Evolutionary conservation across 2,888 invertebrate species (phyloP).

Genomic region (Scaptomyza caliginosa): DNA sequence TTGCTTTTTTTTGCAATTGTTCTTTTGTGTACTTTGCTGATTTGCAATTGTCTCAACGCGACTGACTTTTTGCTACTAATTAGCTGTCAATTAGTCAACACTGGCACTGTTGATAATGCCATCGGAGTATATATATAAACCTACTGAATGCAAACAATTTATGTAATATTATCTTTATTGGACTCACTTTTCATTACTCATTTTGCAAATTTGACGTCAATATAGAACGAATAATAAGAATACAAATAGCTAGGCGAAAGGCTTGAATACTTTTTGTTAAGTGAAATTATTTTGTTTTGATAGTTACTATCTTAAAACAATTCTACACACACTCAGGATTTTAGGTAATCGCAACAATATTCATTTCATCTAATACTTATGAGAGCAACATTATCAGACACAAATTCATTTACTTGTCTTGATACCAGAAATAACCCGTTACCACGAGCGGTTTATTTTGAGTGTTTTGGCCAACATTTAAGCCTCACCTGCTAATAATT

Average conservation of each 20-base stretch:
- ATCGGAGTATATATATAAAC: too few relatives aligned
- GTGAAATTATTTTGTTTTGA: not conserved
- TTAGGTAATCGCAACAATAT: slow-evolving; percentile 18
- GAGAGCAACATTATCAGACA: slow-evolving; percentile 39
- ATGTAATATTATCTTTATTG: not conserved
- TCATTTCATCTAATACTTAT: slow-evolving; percentile 10
- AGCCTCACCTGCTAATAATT: slow-evolving; percentile 25
- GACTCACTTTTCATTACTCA: not conserved
- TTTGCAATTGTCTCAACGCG: slow-evolving; percentile 33
- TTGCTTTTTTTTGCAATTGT: not conserved
- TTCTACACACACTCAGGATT: not conserved
- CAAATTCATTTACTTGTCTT: slow-evolving; percentile 17
- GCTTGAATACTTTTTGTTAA: too few relatives aligned
- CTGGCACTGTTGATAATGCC: too few relatives aligned
- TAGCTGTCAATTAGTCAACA: slow-evolving; percentile 58
- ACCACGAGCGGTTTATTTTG: slow-evolving; percentile 4
- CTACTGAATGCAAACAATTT: not conserved
- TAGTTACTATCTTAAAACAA: not conserved
- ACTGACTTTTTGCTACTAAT: slow-evolving; percentile 43
- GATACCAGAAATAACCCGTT: slow-evolving; percentile 49
- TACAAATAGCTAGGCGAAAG: not conserved
- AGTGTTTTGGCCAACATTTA: not conserved
- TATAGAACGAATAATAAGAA: not conserved
- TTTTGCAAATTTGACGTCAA: not conserved
- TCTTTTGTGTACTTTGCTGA: slow-evolving; percentile 32